Evolutionary conservation across 1,140 invertebrate species (phyloP).

Genomic region (Tenebrio molitor): DNA sequence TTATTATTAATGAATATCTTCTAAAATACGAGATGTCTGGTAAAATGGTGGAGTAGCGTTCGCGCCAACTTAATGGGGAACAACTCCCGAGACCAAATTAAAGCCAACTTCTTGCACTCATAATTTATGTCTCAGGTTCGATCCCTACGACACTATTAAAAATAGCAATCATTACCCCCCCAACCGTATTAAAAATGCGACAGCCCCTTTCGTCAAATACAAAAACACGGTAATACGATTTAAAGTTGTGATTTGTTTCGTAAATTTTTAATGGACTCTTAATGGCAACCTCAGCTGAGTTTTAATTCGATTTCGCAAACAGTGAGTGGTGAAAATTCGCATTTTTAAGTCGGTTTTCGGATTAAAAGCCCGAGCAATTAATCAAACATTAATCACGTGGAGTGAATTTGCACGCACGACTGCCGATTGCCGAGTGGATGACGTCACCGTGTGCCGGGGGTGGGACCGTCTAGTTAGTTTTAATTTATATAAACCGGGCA

Average conservation of each 20-base stretch:
- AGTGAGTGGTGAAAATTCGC: constrained; percentile 30
- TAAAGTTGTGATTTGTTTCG: constrained; percentile 46
- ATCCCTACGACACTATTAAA: constrained; percentile 10
- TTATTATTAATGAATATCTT: constrained; percentile 46
- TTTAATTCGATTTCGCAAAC: constrained; percentile 40
- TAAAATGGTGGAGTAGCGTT: constrained; percentile 24
- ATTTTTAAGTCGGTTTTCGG: constrained; percentile 41
- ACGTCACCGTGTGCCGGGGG: constrained; percentile 15
- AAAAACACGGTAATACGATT: constrained; percentile 42
- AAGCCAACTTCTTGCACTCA: constrained; percentile 38
- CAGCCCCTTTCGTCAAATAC: constrained; percentile 18
- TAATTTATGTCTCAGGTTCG: constrained; percentile 40
- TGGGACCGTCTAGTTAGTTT: constrained; percentile 17
- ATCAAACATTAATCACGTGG: constrained; percentile 56
- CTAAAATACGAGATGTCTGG: constrained; percentile 41
- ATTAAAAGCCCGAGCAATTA: constrained; percentile 54
- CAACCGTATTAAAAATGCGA: constrained; percentile 14
- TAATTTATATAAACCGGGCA: constrained; percentile 43
- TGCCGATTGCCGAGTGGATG: not conserved
- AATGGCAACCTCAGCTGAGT: constrained; percentile 39
- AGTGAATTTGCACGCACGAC: constrained; percentile 52
- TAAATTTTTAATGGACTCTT: constrained; percentile 44
- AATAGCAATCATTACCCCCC: constrained; percentile 15
- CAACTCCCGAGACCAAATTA: constrained; percentile 32
- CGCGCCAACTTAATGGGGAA: constrained; percentile 28